Evolutionary conservation across 2,888 invertebrate genomes (phyloP).

Genomic region (Julus scandinavius): DNA sequence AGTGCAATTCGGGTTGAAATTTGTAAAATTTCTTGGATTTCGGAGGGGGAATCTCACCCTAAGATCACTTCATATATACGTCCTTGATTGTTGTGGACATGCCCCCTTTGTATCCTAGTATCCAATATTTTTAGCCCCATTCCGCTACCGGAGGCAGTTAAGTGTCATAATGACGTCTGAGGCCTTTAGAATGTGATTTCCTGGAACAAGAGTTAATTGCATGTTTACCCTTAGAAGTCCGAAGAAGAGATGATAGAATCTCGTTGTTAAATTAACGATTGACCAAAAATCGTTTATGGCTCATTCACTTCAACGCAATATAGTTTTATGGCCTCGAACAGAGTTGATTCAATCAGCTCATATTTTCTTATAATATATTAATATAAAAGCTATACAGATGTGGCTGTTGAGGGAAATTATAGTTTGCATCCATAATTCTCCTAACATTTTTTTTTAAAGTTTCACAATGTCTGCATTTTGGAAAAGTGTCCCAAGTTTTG

Average conservation of each 20-base stretch:
- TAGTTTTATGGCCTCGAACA: conserved; percentile 16
- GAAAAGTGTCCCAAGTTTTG: background rate
- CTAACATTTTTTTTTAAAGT: too few relatives aligned
- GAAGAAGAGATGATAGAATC: background rate
- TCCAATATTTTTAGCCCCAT: too few relatives aligned
- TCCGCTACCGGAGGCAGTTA: too few relatives aligned
- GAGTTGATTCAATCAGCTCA: conserved; percentile 35
- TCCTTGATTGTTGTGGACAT: too few relatives aligned
- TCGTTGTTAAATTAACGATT: conserved; percentile 25
- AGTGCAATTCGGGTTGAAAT: too few relatives aligned
- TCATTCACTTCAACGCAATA: conserved; percentile 36
- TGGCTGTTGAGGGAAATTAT: background rate
- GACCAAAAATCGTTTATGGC: conserved; percentile 28
- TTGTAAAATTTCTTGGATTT: too few relatives aligned
- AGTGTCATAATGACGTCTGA: background rate
- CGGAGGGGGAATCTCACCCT: too few relatives aligned
- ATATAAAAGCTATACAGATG: background rate
- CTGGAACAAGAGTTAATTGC: background rate
- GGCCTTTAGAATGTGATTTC: background rate
- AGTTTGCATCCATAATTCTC: too few relatives aligned
- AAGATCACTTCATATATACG: too few relatives aligned
- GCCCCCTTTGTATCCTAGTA: too few relatives aligned
- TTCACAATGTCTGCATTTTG: too few relatives aligned
- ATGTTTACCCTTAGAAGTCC: background rate
- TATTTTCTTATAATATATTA: background rate